Conservation (phyloP, 2,113 vertebrate genomes). For the Suncus etruscus region DNA sequence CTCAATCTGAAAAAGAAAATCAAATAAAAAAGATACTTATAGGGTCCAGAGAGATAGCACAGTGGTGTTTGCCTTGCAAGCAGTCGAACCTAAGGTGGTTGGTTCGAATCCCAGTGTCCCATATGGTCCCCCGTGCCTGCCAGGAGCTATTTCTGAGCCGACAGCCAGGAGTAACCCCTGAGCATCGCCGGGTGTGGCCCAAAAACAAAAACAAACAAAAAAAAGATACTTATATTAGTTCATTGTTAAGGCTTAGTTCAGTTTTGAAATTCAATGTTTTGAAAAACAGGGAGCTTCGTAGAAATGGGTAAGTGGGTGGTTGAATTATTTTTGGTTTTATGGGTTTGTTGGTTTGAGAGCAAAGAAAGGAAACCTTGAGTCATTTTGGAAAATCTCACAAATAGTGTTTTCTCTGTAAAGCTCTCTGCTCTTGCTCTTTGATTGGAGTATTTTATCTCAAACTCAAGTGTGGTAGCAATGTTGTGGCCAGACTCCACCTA, state of each 20-base stretch:
- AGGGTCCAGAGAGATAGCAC: no score
- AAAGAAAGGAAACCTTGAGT: constrained; percentile 43
- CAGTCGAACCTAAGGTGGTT: no score
- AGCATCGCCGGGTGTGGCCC: no score
- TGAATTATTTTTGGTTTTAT: constrained; percentile 19
- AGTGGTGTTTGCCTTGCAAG: no score
- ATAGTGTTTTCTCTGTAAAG: neutral
- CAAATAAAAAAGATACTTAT: neutral
- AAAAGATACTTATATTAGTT: neutral
- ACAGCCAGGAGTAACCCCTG: no score
- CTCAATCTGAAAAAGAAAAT: constrained; percentile 23
- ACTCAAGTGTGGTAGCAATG: neutral
- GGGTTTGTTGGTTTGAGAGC: constrained; percentile 19
- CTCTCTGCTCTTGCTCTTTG: neutral
- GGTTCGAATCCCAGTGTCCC: no score
- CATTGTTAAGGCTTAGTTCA: neutral
- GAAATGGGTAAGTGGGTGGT: neutral
- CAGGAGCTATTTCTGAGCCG: no score
- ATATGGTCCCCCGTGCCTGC: no score
- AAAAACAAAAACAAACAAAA: no score
- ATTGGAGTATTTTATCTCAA: neutral
- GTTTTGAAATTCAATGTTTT: neutral
- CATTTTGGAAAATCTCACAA: constrained; percentile 52
- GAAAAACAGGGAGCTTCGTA: neutral
- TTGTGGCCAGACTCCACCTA: neutral